Evolutionary conservation across 1,140 invertebrate genomes (phyloP).

Genomic region (Macrocentrus cingulum): DNA sequence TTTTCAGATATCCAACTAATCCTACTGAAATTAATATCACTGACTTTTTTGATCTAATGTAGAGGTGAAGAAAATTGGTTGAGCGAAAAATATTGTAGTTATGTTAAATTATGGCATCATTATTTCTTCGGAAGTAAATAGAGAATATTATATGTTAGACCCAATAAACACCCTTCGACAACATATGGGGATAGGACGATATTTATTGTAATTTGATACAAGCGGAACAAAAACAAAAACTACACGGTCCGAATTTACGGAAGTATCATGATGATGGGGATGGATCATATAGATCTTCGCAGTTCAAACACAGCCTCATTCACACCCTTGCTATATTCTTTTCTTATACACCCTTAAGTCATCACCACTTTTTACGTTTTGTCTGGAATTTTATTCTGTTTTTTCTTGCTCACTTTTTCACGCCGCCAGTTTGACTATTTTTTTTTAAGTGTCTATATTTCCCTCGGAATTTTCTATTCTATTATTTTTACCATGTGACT

Average conservation of each 20-base stretch:
- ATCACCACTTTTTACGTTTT: conserved; percentile 8
- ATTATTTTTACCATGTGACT: background rate
- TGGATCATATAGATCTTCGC: conserved; percentile 42
- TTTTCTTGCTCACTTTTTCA: background rate
- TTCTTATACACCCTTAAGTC: conserved; percentile 16
- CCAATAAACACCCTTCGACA: conserved; percentile 33
- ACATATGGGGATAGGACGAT: conserved; percentile 42
- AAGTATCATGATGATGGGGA: conserved; percentile 21
- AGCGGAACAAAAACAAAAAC: conserved; percentile 46
- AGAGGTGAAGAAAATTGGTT: no score
- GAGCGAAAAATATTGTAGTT: no score
- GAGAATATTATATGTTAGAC: no score
- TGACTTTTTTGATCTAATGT: no score
- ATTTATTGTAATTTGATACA: conserved; percentile 58
- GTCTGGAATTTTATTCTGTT: conserved; percentile 1
- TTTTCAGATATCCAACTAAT: no score
- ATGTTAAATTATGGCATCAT: no score
- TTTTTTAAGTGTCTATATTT: conserved; percentile 21
- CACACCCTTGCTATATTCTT: conserved; percentile 29
- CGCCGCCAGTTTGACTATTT: background rate
- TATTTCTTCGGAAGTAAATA: no score
- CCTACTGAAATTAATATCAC: no score
- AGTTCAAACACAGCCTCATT: conserved; percentile 47
- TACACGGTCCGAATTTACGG: conserved; percentile 35
- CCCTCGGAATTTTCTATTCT: conserved; percentile 6